phyloP scores from a whole-genome alignment of 2,888 invertebrate species.

The Blastobasis adustella region DNA sequence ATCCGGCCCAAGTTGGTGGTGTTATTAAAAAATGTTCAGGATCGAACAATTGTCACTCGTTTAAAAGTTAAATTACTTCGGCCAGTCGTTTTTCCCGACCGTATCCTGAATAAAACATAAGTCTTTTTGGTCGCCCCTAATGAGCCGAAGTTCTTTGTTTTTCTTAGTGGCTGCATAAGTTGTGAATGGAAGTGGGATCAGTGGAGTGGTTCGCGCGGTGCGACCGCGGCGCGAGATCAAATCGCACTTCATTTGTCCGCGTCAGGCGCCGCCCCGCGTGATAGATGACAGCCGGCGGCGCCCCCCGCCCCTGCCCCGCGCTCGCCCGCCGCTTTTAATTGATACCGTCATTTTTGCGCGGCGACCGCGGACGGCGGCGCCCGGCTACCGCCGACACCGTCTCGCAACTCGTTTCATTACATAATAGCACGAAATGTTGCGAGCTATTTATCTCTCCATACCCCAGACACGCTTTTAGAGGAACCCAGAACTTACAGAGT shows the following conservation, averaged over 20 bases:
- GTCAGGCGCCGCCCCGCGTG: slow-evolving; percentile 52
- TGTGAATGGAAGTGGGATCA: slow-evolving; percentile 36
- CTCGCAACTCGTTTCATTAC: slow-evolving; percentile 33
- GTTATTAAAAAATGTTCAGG: slow-evolving; percentile 33
- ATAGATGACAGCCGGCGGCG: slow-evolving; percentile 51
- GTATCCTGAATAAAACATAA: slow-evolving; percentile 66
- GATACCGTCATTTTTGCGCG: slow-evolving; percentile 62
- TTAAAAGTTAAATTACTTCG: slow-evolving; percentile 68
- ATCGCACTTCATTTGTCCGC: slow-evolving; percentile 71
- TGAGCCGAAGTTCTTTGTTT: slow-evolving; percentile 58
- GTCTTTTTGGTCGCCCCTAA: slow-evolving; percentile 59
- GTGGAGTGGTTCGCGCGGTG: slow-evolving; percentile 15
- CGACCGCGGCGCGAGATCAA: slow-evolving; percentile 54
- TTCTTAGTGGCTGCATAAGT: slow-evolving; percentile 47
- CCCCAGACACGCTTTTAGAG: too few relatives aligned
- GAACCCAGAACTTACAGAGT: too few relatives aligned
- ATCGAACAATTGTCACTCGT: slow-evolving; percentile 61
- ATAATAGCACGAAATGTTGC: slow-evolving; percentile 29
- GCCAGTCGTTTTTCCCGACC: slow-evolving; percentile 50
- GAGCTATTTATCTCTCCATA: slow-evolving; percentile 26
- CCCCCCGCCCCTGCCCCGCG: slow-evolving; percentile 12
- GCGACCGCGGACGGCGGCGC: slow-evolving; percentile 14
- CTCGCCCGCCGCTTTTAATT: slow-evolving; percentile 47
- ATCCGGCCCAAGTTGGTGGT: slow-evolving; percentile 18
- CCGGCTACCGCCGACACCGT: slow-evolving; percentile 11